phyloP scores from a whole-genome alignment of 2,113 vertebrate genomes.

The Xiphophorus maculatus region DNA sequence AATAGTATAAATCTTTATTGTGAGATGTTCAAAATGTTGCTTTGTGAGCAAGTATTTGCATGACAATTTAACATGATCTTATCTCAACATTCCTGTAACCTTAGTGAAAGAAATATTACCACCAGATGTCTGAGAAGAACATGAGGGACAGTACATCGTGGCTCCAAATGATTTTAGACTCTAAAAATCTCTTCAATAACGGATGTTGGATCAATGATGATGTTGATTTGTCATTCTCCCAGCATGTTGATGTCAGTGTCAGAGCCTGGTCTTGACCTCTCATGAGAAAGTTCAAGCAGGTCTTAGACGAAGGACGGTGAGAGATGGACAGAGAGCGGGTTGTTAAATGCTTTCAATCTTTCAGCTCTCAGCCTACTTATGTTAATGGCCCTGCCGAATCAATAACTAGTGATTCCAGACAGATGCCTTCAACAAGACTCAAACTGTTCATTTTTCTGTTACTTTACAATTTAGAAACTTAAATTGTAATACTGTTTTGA shows the following conservation, averaged over 20 bases:
- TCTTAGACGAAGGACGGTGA: neutral
- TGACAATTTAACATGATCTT: conserved; percentile 15
- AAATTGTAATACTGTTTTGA: neutral
- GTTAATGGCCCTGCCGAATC: conserved; percentile 30
- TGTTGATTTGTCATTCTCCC: conserved; percentile 29
- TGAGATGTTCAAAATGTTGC: conserved; percentile 21
- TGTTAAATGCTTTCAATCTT: conserved; percentile 25
- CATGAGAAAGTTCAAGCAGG: conserved; percentile 22
- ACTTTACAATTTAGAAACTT: neutral
- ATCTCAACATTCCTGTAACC: conserved; percentile 29
- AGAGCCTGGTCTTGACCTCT: conserved; percentile 40
- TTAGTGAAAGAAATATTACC: conserved; percentile 42
- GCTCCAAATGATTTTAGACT: conserved; percentile 14
- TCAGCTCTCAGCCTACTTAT: conserved; percentile 5
- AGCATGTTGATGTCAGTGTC: conserved; percentile 24
- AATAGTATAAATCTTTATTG: neutral
- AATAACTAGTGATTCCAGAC: conserved; percentile 43
- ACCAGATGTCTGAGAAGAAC: conserved; percentile 11
- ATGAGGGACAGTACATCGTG: conserved; percentile 35
- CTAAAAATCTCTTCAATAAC: conserved; percentile 23
- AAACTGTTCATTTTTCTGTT: neutral
- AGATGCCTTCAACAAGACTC: neutral
- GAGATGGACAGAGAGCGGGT: conserved; percentile 17
- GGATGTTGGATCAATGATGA: conserved; percentile 52
- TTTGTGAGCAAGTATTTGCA: conserved; percentile 18